These are phyloP conservation scores for Apamea crenata DNA, from an alignment of 2,888 invertebrate genomes.

Conservation along the genomic window DNA sequence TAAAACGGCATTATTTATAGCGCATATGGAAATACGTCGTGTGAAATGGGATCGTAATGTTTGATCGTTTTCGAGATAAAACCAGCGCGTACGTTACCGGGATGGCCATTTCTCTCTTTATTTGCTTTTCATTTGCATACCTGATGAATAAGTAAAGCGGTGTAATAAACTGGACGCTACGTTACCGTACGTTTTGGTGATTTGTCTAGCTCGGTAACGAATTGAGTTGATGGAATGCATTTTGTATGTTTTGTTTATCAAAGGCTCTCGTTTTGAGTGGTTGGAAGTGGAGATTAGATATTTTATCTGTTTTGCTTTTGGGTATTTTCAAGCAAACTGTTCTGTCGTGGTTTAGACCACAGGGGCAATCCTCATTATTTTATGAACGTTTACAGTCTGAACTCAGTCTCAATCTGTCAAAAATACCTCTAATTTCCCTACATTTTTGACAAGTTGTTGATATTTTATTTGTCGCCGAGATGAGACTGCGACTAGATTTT, in stretches of 20 bases:
- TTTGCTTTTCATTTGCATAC: constrained; percentile 85
- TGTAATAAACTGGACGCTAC: constrained; percentile 73
- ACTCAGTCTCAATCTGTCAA: no score
- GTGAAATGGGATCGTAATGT: constrained; percentile 84
- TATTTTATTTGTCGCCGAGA: no score
- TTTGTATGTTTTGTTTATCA: constrained; percentile 43
- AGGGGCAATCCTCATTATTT: no score
- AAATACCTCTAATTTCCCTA: no score
- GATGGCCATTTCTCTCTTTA: constrained; percentile 81
- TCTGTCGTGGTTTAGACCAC: not conserved
- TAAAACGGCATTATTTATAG: constrained; percentile 81
- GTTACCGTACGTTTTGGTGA: constrained; percentile 60
- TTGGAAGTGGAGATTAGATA: constrained; percentile 13
- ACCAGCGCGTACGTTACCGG: constrained; percentile 73
- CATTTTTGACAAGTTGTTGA: no score
- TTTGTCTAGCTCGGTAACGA: constrained; percentile 59
- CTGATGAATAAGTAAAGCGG: constrained; percentile 79
- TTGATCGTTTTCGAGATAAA: constrained; percentile 85
- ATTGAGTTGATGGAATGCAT: constrained; percentile 44
- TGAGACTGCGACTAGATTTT: no score
- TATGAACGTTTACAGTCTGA: no score
- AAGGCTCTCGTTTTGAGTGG: constrained; percentile 18
- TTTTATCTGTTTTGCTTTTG: constrained; percentile 8
- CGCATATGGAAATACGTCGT: constrained; percentile 81
- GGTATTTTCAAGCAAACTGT: not conserved